Evolutionary conservation across 2,797 vertebrate genomes (phyloP).

Genomic region (Urocyon cinereoargenteus): DNA sequence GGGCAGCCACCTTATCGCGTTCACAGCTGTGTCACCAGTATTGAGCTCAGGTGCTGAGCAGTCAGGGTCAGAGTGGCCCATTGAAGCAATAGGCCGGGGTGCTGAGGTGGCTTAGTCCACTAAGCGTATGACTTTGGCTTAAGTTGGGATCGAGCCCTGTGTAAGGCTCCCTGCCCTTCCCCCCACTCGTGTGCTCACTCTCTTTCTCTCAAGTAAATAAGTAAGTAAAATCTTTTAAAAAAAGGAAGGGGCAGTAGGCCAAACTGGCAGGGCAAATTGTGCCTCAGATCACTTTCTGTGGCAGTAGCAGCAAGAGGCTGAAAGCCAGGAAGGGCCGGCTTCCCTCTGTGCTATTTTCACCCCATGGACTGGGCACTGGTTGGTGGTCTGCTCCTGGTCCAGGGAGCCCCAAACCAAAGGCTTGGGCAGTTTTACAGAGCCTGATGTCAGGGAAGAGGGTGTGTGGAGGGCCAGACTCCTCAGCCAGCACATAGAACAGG

Average conservation of each 20-base stretch:
- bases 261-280: accelerated
- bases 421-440: background rate
- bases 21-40: background rate
- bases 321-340: accelerated
- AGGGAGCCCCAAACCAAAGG: background rate
- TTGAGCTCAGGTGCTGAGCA: background rate
- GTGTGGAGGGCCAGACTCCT: background rate
- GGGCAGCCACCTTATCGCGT: too few species aligned
- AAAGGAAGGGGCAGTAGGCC: background rate
- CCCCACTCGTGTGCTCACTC: background rate
- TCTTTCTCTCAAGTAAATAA: background rate
- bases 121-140: background rate
- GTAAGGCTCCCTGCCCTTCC: background rate
- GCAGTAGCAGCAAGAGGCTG: background rate
- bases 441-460: background rate
- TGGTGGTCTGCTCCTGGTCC: background rate
- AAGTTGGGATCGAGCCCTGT: background rate
- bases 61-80: background rate
- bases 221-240: background rate
- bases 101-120: background rate
- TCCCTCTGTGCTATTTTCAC: accelerated
- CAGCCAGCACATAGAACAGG: too few species aligned
- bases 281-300: background rate
- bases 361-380: accelerated
- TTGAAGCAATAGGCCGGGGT: accelerated